These are phyloP conservation scores for Periophthalmus modestus DNA, from an alignment of 2,113 vertebrate genomes.

Conservation along the genomic window DNA sequence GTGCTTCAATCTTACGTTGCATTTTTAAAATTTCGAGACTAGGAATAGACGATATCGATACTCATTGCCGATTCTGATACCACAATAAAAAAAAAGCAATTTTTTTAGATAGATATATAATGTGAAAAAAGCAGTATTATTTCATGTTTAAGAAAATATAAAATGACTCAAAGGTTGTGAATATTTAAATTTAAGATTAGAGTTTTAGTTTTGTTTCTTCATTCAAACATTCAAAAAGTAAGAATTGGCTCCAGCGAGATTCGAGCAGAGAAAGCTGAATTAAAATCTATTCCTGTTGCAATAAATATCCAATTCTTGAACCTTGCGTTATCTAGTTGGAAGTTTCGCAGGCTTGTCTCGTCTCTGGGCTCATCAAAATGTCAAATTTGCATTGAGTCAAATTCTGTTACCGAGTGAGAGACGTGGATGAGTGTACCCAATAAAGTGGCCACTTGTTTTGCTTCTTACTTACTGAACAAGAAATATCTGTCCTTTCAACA, in stretches of 20 bases:
- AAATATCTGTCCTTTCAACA: too few relatives aligned
- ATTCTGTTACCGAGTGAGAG: background rate
- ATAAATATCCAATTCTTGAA: background rate
- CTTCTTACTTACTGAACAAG: background rate
- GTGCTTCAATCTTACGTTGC: too few relatives aligned
- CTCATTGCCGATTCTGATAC: too few relatives aligned
- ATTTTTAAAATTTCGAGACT: too few relatives aligned
- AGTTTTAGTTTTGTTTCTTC: too few relatives aligned
- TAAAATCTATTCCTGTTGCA: background rate
- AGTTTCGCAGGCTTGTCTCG: background rate
- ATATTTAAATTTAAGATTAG: too few relatives aligned
- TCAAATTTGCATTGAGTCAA: background rate
- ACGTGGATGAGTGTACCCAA: background rate
- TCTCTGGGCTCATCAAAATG: background rate
- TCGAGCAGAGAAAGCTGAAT: background rate
- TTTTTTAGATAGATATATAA: too few relatives aligned
- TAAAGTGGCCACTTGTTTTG: background rate
- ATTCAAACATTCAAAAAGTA: background rate
- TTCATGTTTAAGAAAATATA: too few relatives aligned
- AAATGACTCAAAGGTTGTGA: too few relatives aligned
- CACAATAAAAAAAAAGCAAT: too few relatives aligned
- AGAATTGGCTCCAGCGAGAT: background rate
- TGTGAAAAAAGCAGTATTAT: too few relatives aligned
- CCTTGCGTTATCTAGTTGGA: background rate
- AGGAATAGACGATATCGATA: too few relatives aligned